Evolutionary conservation across 2,797 vertebrate species (phyloP), one percentile per base, ranked within the genome.

Genomic region (Picus viridis): DNA sequence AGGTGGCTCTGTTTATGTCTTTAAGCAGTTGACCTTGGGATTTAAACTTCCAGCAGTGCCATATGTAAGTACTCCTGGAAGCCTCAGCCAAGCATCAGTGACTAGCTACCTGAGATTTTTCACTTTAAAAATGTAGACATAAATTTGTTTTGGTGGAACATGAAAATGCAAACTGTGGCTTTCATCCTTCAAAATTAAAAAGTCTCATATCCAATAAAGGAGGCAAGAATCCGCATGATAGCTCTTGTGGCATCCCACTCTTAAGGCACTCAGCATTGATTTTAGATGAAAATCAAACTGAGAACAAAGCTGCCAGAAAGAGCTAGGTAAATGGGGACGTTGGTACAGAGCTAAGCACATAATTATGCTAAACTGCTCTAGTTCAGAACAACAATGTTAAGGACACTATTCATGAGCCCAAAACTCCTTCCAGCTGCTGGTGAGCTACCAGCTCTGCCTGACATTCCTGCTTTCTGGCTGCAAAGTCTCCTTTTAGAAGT

Each of bases 401-500:
- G 47, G 58, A 77, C 34, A 49, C n/a, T 86, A 34, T 69, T 63
- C 36, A 58, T 79, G 63, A 80, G 62, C 36, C 39, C 75, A 41
- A 74, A 90, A 74, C 70, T 85, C 54, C 41, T 83, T 86, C 57
- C 77, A 88, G 81, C 74, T 95, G 61, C 71, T 59, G 73, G 34
- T 1, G 1, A 93, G 41, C 62, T 84, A 29, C 36, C 0, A 0
- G 32, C 61, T 88, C 36, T 1, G 2, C 56, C 72, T 84, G 58
- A 69, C 11, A 2, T 80, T 77, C 41, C 65, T 77, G 41, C 36
- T 71, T 90, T 68, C 72, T 2, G 4, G 19, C 65, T 88, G 74
- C 51, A 53, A 61, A 90, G 30, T 83, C 63, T 85, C 56, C 47
- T 91, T 91, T 78, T 75, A 87, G 73, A 86, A 75, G 32, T n/a